phyloP scores from a whole-genome alignment of 2,113 vertebrate species.

The Cricetomys ansorgei region DNA sequence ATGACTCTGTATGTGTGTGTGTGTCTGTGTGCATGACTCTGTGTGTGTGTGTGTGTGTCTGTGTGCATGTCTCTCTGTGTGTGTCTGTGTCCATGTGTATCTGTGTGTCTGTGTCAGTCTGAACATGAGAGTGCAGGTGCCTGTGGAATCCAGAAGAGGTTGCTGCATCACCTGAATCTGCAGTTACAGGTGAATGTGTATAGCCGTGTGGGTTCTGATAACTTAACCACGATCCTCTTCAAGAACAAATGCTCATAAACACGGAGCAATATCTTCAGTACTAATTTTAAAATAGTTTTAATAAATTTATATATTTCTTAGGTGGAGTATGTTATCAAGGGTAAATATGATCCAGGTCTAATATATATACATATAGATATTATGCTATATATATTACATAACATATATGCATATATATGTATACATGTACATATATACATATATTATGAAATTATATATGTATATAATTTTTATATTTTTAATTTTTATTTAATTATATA shows the following conservation, averaged over 20 bases:
- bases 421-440: too few species aligned
- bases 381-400: too few species aligned
- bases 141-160: background rate
- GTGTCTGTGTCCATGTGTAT: background rate
- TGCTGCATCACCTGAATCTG: background rate
- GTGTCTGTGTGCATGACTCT: too few species aligned
- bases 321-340: background rate
- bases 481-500: too few species aligned
- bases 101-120: too few species aligned
- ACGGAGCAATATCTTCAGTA: background rate
- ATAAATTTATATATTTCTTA: background rate
- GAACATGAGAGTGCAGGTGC: background rate
- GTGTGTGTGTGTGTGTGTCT: background rate
- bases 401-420: too few species aligned
- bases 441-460: too few species aligned
- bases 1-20: too few species aligned
- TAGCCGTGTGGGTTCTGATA: background rate
- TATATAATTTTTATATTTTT: too few species aligned
- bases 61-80: background rate
- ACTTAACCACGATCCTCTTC: background rate
- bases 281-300: background rate
- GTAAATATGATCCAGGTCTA: background rate
- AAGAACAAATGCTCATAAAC: background rate
- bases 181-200: background rate
- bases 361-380: too few species aligned